Evolutionary conservation across 2,888 invertebrate species (phyloP).

Genomic region (Caradrina clavipalpis): DNA sequence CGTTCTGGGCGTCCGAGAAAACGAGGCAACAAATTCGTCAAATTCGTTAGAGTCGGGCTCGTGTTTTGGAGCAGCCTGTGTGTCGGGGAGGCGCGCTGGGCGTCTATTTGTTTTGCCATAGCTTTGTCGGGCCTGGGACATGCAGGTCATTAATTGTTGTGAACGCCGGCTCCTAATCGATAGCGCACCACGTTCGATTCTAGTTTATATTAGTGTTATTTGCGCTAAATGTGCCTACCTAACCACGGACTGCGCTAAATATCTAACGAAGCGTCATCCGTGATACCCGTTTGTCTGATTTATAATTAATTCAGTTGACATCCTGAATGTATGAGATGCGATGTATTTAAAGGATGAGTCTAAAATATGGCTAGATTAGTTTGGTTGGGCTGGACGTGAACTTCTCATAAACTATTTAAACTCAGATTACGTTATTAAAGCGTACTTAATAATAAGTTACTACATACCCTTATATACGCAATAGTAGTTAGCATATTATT

Average conservation of each 20-base stretch:
- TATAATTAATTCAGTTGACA: conserved; percentile 54
- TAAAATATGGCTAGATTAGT: conserved; percentile 22
- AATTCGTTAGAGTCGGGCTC: conserved; percentile 47
- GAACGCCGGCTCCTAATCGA: conserved; percentile 90
- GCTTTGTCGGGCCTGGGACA: conserved; percentile 90
- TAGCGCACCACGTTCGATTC: conserved; percentile 90
- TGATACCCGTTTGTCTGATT: conserved; percentile 54
- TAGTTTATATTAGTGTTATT: conserved; percentile 91
- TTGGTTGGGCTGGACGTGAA: not conserved
- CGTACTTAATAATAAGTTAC: not conserved
- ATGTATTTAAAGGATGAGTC: conserved; percentile 32
- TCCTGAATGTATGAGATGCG: conserved; percentile 41
- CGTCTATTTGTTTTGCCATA: conserved; percentile 91
- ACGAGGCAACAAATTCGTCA: conserved; percentile 25
- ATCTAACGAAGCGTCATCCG: conserved; percentile 66
- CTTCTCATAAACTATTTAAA: conserved; percentile 28
- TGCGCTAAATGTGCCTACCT: conserved; percentile 82
- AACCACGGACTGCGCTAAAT: conserved; percentile 70
- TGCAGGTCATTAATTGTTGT: conserved; percentile 91
- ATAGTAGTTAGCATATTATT: not conserved
- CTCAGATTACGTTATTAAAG: not conserved
- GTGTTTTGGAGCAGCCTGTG: conserved; percentile 77
- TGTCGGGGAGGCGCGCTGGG: conserved; percentile 83
- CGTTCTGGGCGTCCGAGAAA: conserved; percentile 1
- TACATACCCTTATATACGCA: not conserved